A percentile compares a stretch with the other conserved stretches of the same genome.
phyloP scores from a whole-genome alignment of 2,888 invertebrate genomes.

The Melipona bicolor region DNA sequence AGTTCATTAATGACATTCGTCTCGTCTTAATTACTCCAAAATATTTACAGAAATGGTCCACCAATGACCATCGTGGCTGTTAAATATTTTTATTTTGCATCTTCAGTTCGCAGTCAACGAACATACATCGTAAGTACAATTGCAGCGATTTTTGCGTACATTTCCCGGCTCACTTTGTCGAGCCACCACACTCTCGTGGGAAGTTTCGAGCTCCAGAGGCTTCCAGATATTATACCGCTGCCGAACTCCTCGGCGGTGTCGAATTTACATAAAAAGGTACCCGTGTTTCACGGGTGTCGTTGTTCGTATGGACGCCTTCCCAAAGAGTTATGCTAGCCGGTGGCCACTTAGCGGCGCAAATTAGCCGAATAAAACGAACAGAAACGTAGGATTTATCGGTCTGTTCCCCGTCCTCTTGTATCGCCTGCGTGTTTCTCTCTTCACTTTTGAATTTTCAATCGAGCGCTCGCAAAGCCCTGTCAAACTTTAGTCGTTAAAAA shows the following conservation, averaged over 20 bases:
- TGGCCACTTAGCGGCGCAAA: constrained; percentile 79
- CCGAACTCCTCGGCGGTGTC: constrained; percentile 46
- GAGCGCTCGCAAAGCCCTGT: too few relatives aligned
- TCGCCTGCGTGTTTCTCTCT: constrained; percentile 36
- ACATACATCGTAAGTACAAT: too few relatives aligned
- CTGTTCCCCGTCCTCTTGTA: constrained; percentile 27
- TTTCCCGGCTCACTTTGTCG: neutral
- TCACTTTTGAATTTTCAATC: constrained; percentile 17
- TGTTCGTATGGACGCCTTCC: constrained; percentile 60
- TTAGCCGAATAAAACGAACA: constrained; percentile 73
- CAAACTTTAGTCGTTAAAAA: too few relatives aligned
- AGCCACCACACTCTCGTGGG: neutral
- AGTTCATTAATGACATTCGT: too few relatives aligned
- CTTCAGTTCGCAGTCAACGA: too few relatives aligned
- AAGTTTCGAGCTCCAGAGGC: constrained; percentile 15
- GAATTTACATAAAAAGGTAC: constrained; percentile 68
- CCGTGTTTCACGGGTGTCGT: constrained; percentile 67
- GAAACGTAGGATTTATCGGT: constrained; percentile 65
- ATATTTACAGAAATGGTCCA: too few relatives aligned
- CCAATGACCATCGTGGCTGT: too few relatives aligned
- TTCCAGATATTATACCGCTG: constrained; percentile 58
- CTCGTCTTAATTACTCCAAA: too few relatives aligned
- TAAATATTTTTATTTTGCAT: too few relatives aligned
- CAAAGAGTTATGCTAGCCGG: constrained; percentile 65
- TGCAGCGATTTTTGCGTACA: neutral